Evolutionary conservation across 2,888 invertebrate species (phyloP).

Genomic region (Eilema sororculum): DNA sequence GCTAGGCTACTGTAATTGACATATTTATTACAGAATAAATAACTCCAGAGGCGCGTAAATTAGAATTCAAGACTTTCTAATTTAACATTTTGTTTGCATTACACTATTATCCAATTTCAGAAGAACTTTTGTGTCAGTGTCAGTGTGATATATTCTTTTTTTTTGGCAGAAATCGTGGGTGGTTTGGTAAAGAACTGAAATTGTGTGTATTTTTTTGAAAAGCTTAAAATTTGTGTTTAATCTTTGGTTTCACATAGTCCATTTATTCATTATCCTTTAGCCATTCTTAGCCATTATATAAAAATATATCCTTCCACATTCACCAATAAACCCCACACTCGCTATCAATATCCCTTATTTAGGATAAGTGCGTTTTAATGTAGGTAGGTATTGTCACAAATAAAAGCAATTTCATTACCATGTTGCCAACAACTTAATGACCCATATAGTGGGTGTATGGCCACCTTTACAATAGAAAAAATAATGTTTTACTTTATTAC

Average conservation of each 20-base stretch:
- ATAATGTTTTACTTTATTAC: conserved; percentile 41
- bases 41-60: conserved; percentile 68
- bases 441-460: conserved; percentile 46
- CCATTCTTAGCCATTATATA: too few relatives aligned
- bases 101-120: conserved; percentile 58
- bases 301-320: too few relatives aligned
- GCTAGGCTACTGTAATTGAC: conserved; percentile 71
- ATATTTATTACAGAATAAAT: conserved; percentile 76
- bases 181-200: conserved; percentile 2
- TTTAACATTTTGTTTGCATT: conserved; percentile 58
- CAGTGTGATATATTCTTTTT: conserved; percentile 12
- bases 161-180: conserved; percentile 18
- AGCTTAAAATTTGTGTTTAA: neutral
- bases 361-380: neutral
- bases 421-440: conserved; percentile 49
- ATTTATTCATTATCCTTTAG: neutral
- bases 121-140: conserved; percentile 7
- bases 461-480: conserved; percentile 37
- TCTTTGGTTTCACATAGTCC: neutral
- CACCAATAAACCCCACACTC: neutral
- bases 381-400: conserved; percentile 27
- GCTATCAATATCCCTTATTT: neutral
- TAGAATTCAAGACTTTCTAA: conserved; percentile 68
- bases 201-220: neutral
- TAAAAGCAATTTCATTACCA: conserved; percentile 37